Base-by-base conservation (phyloP, 2,888 invertebrate genomes). In the Gymnoscelis rufifasciata region DNA sequence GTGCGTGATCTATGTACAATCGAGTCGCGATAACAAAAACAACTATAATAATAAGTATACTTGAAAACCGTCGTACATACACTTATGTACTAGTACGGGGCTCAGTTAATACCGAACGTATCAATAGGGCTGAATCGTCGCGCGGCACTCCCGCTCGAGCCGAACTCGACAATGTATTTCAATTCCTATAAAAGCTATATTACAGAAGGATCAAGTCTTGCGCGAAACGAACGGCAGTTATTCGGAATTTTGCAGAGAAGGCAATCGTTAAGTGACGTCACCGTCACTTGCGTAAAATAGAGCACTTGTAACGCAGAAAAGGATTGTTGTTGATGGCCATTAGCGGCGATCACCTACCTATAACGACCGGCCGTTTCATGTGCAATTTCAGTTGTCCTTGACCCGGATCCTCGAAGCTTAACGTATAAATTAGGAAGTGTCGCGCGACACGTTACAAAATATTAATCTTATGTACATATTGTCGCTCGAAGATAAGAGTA, bases 401-500 rank as follows among this genome's bases (percentile, higher is more conserved):
- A 54, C 52, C 56, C 54, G 43, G 47, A 54, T 47, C 56, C 56
- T 51, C 54, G 51, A 52, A 54, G 57, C 56, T 55, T 56, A 58
- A 54, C 54, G 56, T 49, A 45, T 58, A 51, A 47, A 51, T 47
- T 44, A 52, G 58, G 56, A 71, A 70, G 68, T 69, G 75, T 70
- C 82, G 66, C 76, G 74, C 74, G 73, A 72, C 68, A 74, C 71
- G 62, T 75, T 81, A 83, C 78, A 82, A 83, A 84, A 81, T 83
- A 83, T 83, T 79, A 75, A 83, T 87, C 84, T 88, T 88, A 88
- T 88, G 82, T 88, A 89, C 88, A 89, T 89, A 89, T 89, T 89
- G 88, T 89, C 88, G 81, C 75, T 88, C 78, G 73, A 83, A 81
- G 83, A 82, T 87, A 86, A 83, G 76, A 82, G 61, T 59, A 82